phyloP scores from a whole-genome alignment of 2,113 vertebrate species.

The Perccottus glenii region DNA sequence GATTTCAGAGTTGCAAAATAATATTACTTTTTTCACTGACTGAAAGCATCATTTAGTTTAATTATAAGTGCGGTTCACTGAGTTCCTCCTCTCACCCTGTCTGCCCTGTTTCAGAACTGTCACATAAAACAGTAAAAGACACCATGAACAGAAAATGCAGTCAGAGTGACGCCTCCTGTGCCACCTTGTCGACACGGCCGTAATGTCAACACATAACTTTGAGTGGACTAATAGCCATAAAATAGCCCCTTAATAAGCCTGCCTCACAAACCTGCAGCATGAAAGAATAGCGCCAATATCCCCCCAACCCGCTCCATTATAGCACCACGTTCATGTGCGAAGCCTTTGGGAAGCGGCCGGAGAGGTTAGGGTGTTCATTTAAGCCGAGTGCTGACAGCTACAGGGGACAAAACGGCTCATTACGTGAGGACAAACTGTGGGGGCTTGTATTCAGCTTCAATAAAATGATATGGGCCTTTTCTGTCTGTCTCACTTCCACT shows the following conservation, averaged over 20 bases:
- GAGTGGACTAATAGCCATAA: constrained; percentile 4
- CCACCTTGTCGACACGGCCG: constrained; percentile 6
- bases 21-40: not conserved
- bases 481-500: constrained; percentile 34
- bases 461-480: constrained; percentile 49
- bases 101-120: not conserved
- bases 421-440: constrained; percentile 35
- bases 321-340: constrained; percentile 6
- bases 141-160: constrained; percentile 5
- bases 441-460: constrained; percentile 44
- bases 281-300: constrained; percentile 9
- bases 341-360: constrained; percentile 40
- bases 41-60: constrained; percentile 3
- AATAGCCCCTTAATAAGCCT: constrained; percentile 20
- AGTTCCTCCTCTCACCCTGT: not conserved
- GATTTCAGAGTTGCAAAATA: not conserved
- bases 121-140: constrained; percentile 26
- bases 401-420: constrained; percentile 34
- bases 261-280: constrained; percentile 12
- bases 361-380: constrained; percentile 28
- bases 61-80: not conserved
- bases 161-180: constrained; percentile 23
- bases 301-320: constrained; percentile 11
- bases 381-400: constrained; percentile 56
- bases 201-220: constrained; percentile 24